Evolutionary conservation across 2,888 invertebrate genomes (phyloP), one percentile per base, ranked within the genome.

Genomic region (Epiperipatus broadwayi): DNA sequence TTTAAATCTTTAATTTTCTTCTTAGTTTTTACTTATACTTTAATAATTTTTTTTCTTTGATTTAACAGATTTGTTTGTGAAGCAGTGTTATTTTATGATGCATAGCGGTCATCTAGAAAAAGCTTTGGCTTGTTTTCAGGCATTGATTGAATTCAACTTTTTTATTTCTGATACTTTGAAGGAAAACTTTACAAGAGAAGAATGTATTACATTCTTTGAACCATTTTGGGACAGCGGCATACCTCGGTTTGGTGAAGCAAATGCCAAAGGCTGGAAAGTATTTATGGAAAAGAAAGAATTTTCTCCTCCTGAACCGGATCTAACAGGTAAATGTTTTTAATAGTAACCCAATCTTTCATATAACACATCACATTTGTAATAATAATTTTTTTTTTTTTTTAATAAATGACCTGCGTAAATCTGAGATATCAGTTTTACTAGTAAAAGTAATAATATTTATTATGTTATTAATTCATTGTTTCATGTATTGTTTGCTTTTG

Each of bases 181-280:
- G 12, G 44, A 45, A 21, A 44, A 44, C 21, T 39, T 45, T 7
- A 29, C 52, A 29, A 39, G 47, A 18, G 47, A 47, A 34, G 53
- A 53, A 4, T 50, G 49, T 32, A 43, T 54, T 21, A 45, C 49
- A 14, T 47, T 52, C 22, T 54, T 62, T 47, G 58, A 59, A 45
- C 52, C 53, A 16, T 63, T 60, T 48, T 62, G 62, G 63, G 60
- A 61, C 35, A 55, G 55, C 44, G 51, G 53, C 18, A 52, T 53
- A 21, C 47, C 59, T 10, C 50, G 59, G 41, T 51, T 61, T 47
- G 63, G 61, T 15, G 59, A 59, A 44, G 43, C 45, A 4, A 51
- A 48, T 5, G 53, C 58, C 5, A 37, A 43, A 21, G 60, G 60
- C 1, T 61, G 61, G 60, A 46, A 44, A 28, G 39, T 47, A 12